Evolutionary conservation across 2,888 invertebrate genomes (phyloP).

Genomic region (Nephrotoma guestfalica): DNA sequence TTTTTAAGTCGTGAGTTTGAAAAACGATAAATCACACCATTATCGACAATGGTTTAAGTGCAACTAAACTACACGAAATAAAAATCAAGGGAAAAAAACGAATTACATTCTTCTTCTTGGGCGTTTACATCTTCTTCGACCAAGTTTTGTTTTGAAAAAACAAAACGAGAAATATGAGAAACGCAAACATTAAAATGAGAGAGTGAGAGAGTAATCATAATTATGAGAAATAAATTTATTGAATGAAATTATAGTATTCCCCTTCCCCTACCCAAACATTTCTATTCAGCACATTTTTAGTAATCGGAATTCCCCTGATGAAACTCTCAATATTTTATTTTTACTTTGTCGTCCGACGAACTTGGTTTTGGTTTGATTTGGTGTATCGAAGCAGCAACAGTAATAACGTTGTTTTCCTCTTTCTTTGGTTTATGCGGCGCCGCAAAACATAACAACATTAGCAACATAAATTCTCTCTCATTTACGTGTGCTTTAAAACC

Average conservation of each 20-base stretch:
- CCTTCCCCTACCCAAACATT: neutral
- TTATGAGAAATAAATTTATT: neutral
- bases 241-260: neutral
- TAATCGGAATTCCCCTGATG: neutral
- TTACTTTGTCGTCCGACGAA: neutral
- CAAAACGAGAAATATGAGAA: neutral
- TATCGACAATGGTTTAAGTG: neutral
- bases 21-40: neutral
- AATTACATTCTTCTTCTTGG: neutral
- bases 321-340: neutral
- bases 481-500: neutral
- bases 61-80: neutral
- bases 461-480: neutral
- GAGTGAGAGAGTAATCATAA: neutral
- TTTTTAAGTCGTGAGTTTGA: neutral
- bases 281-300: neutral
- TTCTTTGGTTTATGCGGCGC: neutral
- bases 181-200: neutral
- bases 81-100: neutral
- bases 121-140: neutral
- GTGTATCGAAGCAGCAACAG: neutral
- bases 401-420: neutral
- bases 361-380: neutral
- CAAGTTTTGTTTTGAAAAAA: neutral
- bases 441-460: neutral